Percentiles rank a stretch among this genome's conserved stretches.
These are phyloP conservation scores for Neomorphus geoffroyi DNA, from an alignment of 2,797 vertebrate species.

Conservation along the genomic window DNA sequence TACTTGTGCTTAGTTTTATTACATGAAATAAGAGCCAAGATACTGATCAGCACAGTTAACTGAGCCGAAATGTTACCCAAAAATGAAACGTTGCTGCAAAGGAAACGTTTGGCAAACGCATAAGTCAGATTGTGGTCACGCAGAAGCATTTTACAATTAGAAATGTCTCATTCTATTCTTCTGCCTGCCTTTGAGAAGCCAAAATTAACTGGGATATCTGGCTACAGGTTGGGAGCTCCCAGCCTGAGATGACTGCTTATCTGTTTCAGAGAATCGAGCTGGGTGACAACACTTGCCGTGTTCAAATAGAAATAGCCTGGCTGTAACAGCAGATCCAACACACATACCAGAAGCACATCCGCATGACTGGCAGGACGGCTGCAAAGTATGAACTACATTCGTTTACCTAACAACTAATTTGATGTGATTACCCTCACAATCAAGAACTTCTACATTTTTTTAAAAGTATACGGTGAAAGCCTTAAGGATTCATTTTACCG, in stretches of 20 bases:
- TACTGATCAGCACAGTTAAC: constrained; percentile 36
- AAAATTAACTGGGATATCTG: constrained; percentile 31
- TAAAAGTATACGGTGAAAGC: background rate
- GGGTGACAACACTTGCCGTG: background rate
- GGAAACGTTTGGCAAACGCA: constrained; percentile 32
- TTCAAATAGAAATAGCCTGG: background rate
- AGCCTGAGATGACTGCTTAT: background rate
- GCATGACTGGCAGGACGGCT: background rate
- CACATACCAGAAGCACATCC: background rate
- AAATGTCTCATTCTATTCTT: constrained; percentile 44
- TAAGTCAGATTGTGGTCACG: constrained; percentile 31
- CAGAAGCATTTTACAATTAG: background rate
- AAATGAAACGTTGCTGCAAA: constrained; percentile 38
- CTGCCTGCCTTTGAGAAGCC: background rate
- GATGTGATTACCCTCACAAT: background rate
- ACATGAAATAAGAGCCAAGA: constrained; percentile 28
- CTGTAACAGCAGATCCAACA: background rate
- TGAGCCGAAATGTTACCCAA: constrained; percentile 12
- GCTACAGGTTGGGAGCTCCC: background rate
- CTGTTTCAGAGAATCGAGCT: background rate
- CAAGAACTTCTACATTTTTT: background rate
- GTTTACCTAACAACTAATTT: background rate
- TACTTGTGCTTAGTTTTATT: constrained; percentile 15
- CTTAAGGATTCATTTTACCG: background rate
- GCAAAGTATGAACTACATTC: background rate